phyloP scores from a whole-genome alignment of 2,797 vertebrate genomes.

The Diplodus sargus region DNA sequence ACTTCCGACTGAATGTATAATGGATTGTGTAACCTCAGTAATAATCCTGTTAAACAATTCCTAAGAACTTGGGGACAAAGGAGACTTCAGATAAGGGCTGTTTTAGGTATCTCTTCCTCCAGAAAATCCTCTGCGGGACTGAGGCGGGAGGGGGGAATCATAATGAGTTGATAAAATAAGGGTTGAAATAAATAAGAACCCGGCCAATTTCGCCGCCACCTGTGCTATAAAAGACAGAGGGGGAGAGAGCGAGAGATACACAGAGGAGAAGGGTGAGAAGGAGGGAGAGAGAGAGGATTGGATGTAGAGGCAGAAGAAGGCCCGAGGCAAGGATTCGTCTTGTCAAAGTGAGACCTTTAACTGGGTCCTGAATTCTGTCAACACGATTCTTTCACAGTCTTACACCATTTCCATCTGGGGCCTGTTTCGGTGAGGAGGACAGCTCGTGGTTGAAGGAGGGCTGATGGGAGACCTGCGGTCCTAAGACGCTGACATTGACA shows the following conservation, averaged over 20 bases:
- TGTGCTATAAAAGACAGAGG: conserved; percentile 59
- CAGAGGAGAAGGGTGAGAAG: conserved; percentile 17
- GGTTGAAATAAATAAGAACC: conserved; percentile 77
- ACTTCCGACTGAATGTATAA: conserved; percentile 68
- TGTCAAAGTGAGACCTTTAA: conserved; percentile 85
- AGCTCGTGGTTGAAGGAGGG: conserved; percentile 52
- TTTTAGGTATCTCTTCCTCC: conserved; percentile 67
- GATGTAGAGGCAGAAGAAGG: conserved; percentile 65
- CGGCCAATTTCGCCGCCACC: conserved; percentile 72
- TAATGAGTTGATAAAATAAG: conserved; percentile 71
- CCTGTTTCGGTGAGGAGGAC: conserved; percentile 55
- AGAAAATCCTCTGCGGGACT: conserved; percentile 61
- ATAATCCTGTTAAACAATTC: conserved; percentile 78
- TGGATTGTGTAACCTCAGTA: conserved; percentile 72
- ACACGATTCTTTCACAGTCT: conserved; percentile 78
- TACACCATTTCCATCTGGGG: conserved; percentile 75
- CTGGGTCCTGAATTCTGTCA: conserved; percentile 80
- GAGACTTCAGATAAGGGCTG: conserved; percentile 73
- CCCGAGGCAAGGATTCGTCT: conserved; percentile 79
- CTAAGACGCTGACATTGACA: conserved; percentile 69
- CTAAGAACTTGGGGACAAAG: conserved; percentile 73
- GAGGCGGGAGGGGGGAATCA: conserved; percentile 67
- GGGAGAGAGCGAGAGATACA: conserved; percentile 26
- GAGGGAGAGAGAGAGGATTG: conserved; percentile 52
- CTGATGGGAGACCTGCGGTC: conserved; percentile 57